These are phyloP conservation scores for Mus spretus DNA, from an alignment of 2,797 vertebrate genomes.

Conservation along the genomic window DNA sequence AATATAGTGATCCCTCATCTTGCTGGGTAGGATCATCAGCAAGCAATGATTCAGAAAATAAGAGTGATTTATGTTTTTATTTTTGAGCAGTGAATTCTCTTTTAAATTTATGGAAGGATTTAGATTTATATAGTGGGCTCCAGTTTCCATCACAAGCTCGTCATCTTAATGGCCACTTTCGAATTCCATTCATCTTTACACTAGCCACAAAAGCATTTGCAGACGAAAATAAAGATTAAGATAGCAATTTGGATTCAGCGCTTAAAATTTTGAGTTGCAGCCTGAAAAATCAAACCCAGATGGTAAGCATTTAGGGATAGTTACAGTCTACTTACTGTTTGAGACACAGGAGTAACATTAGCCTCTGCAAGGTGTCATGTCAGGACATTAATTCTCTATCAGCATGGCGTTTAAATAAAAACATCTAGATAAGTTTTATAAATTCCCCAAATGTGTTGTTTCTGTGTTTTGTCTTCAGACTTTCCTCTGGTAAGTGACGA, in stretches of 20 bases:
- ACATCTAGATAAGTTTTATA: slow-evolving; percentile 32
- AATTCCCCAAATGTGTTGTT: neutral
- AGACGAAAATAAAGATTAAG: slow-evolving; percentile 79
- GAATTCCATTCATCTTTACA: slow-evolving; percentile 83
- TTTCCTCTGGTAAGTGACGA: neutral
- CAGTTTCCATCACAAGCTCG: slow-evolving; percentile 73
- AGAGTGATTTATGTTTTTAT: slow-evolving; percentile 84
- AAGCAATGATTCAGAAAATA: slow-evolving; percentile 81
- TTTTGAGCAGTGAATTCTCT: slow-evolving; percentile 82
- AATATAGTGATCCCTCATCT: slow-evolving; percentile 78
- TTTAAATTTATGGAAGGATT: slow-evolving; percentile 79
- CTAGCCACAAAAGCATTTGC: slow-evolving; percentile 78
- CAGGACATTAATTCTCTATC: neutral
- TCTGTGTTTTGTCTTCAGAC: neutral
- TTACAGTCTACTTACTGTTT: slow-evolving; percentile 58
- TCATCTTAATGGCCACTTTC: slow-evolving; percentile 81
- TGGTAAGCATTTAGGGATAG: slow-evolving; percentile 65
- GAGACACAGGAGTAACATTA: neutral
- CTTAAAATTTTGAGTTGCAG: slow-evolving; percentile 72
- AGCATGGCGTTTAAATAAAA: neutral
- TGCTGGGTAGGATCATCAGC: slow-evolving; percentile 64
- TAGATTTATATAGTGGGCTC: slow-evolving; percentile 81
- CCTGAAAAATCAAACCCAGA: slow-evolving; percentile 76
- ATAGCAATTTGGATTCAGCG: slow-evolving; percentile 69
- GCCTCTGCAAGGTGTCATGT: neutral